phyloP scores from a whole-genome alignment of 2,888 invertebrate genomes.

The Folsomia candida region DNA sequence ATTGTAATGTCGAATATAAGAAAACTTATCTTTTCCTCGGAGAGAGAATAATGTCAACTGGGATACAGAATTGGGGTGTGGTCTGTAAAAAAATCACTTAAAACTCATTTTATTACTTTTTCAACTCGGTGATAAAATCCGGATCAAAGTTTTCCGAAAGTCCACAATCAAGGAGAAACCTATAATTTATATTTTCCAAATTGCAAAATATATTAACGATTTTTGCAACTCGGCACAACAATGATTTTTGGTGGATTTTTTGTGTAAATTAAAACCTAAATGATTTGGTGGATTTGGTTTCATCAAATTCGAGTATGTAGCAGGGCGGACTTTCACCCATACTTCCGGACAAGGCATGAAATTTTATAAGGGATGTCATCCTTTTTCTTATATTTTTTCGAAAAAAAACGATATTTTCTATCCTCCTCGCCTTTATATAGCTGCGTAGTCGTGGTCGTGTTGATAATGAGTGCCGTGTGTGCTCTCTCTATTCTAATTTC shows the following conservation, averaged over 20 bases:
- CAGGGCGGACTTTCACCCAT: conserved; percentile 60
- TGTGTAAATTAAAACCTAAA: too few relatives aligned
- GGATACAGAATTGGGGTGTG: background rate
- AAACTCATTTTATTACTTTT: conserved; percentile 55
- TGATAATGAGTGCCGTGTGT: too few relatives aligned
- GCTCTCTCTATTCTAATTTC: too few relatives aligned
- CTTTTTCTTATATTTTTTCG: background rate
- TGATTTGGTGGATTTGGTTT: too few relatives aligned
- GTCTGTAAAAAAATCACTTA: background rate
- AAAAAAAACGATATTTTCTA: too few relatives aligned
- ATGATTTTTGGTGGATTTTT: too few relatives aligned
- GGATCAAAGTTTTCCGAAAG: conserved; percentile 62
- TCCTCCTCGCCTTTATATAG: too few relatives aligned
- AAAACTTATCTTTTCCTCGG: background rate
- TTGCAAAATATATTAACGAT: too few relatives aligned
- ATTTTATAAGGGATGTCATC: conserved; percentile 36
- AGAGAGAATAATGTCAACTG: background rate
- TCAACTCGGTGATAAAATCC: conserved; percentile 57
- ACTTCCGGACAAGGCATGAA: conserved; percentile 54
- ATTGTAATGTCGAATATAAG: background rate
- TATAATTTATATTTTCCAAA: too few relatives aligned
- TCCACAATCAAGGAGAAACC: conserved; percentile 62
- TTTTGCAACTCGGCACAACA: too few relatives aligned
- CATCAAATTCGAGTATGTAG: conserved; percentile 62
- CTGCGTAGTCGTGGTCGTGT: too few relatives aligned